Base-by-base conservation (phyloP, 2,888 invertebrate genomes). In the Idaea biselata region DNA sequence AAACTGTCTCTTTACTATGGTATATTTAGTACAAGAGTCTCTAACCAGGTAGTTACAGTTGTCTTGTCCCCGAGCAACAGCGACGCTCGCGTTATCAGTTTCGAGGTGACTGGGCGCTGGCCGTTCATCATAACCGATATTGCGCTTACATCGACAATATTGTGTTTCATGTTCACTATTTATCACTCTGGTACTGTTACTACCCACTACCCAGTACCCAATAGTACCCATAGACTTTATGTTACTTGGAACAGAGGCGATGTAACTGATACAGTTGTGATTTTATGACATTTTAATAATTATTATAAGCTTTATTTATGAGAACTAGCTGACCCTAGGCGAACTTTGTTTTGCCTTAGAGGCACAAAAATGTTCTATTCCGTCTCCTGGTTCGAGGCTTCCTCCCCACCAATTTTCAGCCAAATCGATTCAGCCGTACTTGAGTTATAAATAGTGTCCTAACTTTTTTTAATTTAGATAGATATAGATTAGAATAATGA, bases 141-240 rank as follows among this genome's bases (percentile, higher is more conserved):
- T 87, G 82, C 83, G 87, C 89, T 89, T 88, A 91, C 92, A 88
- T 84, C 87, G 82, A 88, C 91, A 91, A 91, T 92, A 92, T 92
- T 91, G 91, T 90, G 77, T 86, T 84, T 81, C 83, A 82, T 83
- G 84, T 77, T 77, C 71, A 44, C 44, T 44, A 44, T 44, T 44
- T 44, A 44, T 44, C 44, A 44, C 44, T 44, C 44, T 44, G 44
- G 6, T 44, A 44, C 44, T 44, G 44, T 44, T 44, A 44, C 44
- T 14, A 14, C 44, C n/a, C n/a, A n/a, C n/a, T n/a, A n/a, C n/a
- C n/a, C n/a, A n/a, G n/a, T n/a, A n/a, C n/a, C n/a, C n/a, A n/a
- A n/a, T n/a, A n/a, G n/a, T n/a, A n/a, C n/a, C 14, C 5, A 11
- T 11, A 3, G 44, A 14, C 14, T 44, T 44, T 44, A 44, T 44